Conservation (phyloP, 2,888 invertebrate species). For the Eumacrocentrus americanus region DNA sequence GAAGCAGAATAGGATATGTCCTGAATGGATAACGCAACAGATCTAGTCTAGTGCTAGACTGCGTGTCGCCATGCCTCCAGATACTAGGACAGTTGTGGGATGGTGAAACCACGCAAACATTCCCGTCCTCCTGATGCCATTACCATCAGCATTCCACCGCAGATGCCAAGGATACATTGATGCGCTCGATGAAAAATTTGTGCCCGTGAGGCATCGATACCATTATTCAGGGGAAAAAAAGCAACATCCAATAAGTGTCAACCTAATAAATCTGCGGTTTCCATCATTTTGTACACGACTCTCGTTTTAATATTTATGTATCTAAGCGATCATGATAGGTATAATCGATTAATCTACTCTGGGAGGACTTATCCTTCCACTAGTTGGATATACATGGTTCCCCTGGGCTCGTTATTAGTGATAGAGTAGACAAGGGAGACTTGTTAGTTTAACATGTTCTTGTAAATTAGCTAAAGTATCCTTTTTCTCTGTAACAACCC, state of each 20-base stretch:
- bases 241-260: background rate
- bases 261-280: background rate
- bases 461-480: background rate
- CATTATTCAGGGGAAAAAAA: background rate
- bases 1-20: background rate
- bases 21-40: background rate
- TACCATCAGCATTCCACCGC: background rate
- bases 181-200: background rate
- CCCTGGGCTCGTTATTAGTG: background rate
- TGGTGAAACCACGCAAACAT: no score
- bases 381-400: background rate
- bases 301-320: background rate
- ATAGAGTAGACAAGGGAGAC: background rate
- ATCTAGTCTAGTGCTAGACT: background rate
- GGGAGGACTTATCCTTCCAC: background rate
- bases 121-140: background rate
- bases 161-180: background rate
- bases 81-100: no score
- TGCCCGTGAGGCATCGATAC: background rate
- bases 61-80: background rate
- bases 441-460: background rate
- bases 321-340: background rate
- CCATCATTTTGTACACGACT: background rate
- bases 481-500: background rate
- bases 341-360: background rate